Base-by-base conservation (phyloP, 2,113 vertebrate genomes). In the Parotia lawesii region DNA sequence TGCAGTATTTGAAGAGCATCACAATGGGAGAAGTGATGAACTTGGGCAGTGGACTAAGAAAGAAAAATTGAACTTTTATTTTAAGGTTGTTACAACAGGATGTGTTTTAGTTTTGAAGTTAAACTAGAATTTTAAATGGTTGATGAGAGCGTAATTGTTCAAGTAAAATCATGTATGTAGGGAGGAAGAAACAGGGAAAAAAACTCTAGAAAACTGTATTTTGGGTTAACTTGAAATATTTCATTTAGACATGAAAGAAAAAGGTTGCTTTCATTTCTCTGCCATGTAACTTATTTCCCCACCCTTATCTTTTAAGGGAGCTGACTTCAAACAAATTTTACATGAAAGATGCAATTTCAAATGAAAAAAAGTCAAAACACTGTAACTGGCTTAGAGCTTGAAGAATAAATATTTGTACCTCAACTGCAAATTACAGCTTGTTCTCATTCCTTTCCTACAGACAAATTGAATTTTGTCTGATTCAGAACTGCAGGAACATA, bases 351-450 rank as follows among this genome's bases (percentile, higher is more conserved):
- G 19, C 13, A 75, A 82, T 87, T 90, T 91, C 53, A 64, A 78
- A 51, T 31, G 27, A 60, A 72, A 85, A 78, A 71, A 54, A 22
- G 11, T 81, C 47, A 89, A 74, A 90, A 56, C 5, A 37, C 19
- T 56, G 19, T 79, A 78, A 90, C 28, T 88, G n/a, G 16, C 40
- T 67, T 44, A 79, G 57, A 60, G 53, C 37, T 90, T 2, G 6
- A 93, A 92, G 75, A 42, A 25, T 90, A 94, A 92, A 94, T 92
- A 92, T 85, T 82, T 78, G 64, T 75, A 64, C 4, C 7, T 69
- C n/a, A 75, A 20, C 29, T 51, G 20, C 35, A 87, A 87, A 65
- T 85, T 92, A 61, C 15, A 79, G 11, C 12, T n/a, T 75, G 7
- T 47, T 90, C n/a, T 69, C 19, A 69, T 83, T 72, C 12, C 17